Conservation (phyloP, 2,113 vertebrate species). For the Potamarius usumacintae region DNA sequence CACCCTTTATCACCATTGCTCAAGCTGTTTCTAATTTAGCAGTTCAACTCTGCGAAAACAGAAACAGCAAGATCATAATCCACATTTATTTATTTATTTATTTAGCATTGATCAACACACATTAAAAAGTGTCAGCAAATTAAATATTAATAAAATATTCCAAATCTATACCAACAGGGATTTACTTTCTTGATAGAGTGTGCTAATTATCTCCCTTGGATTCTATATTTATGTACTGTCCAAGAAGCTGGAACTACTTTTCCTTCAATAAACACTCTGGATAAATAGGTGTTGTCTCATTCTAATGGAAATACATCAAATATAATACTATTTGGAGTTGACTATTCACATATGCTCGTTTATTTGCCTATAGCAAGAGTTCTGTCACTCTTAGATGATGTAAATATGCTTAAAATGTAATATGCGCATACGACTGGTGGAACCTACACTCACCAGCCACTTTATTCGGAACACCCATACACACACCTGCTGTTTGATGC, state of each 20-base stretch:
- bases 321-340: background rate
- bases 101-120: background rate
- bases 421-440: background rate
- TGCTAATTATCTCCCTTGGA: background rate
- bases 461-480: too few species aligned
- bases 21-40: background rate
- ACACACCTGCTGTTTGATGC: too few species aligned
- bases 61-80: background rate
- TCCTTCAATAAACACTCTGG: background rate
- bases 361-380: background rate
- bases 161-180: background rate
- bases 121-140: background rate
- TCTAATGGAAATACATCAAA: background rate
- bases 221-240: background rate
- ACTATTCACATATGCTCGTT: background rate
- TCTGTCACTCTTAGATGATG: background rate
- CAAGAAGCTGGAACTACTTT: background rate
- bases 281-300: background rate
- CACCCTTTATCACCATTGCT: background rate
- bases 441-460: too few species aligned
- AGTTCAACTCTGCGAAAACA: background rate
- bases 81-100: background rate
- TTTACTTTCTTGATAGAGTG: background rate
- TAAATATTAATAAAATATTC: background rate
- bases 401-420: background rate